Percentiles rank a stretch among this genome's conserved stretches.
phyloP scores from a whole-genome alignment of 2,888 invertebrate species.

The Lasioglossum oenotherae region DNA sequence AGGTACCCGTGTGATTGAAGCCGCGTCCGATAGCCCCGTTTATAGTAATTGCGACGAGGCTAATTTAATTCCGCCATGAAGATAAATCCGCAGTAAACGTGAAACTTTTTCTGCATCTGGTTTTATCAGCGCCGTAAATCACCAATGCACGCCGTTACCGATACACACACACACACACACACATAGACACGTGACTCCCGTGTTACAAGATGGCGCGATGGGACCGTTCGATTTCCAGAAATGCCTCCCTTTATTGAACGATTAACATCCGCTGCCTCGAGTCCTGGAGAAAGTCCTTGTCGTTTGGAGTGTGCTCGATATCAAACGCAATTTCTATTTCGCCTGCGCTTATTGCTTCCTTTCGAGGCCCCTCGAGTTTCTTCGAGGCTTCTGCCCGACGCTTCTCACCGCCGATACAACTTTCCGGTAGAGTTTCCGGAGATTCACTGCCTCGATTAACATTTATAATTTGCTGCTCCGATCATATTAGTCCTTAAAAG shows the following conservation, averaged over 20 bases:
- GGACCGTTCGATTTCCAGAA: neutral
- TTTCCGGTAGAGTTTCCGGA: neutral
- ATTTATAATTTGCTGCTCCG: neutral
- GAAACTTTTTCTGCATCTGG: neutral
- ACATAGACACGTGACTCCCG: neutral
- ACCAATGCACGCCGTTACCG: neutral
- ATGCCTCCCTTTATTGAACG: conserved; percentile 1
- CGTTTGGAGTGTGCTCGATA: neutral
- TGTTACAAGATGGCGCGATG: neutral
- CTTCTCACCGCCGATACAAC: neutral
- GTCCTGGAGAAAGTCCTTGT: conserved; percentile 33
- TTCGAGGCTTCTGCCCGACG: neutral
- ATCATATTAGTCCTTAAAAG: neutral
- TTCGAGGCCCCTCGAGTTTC: neutral
- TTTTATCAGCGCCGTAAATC: conserved; percentile 28
- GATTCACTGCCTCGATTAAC: neutral
- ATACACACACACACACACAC: neutral
- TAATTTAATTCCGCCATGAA: conserved; percentile 36
- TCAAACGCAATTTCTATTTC: conserved; percentile 29
- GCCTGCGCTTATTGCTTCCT: neutral
- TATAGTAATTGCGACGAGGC: conserved; percentile 20
- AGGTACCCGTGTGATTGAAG: neutral
- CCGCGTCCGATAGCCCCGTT: neutral
- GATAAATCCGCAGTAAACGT: conserved; percentile 27
- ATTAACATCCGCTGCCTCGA: conserved; percentile 3